Conservation (phyloP, 2,113 vertebrate species). For the Ptilorrhoa leucosticta region DNA sequence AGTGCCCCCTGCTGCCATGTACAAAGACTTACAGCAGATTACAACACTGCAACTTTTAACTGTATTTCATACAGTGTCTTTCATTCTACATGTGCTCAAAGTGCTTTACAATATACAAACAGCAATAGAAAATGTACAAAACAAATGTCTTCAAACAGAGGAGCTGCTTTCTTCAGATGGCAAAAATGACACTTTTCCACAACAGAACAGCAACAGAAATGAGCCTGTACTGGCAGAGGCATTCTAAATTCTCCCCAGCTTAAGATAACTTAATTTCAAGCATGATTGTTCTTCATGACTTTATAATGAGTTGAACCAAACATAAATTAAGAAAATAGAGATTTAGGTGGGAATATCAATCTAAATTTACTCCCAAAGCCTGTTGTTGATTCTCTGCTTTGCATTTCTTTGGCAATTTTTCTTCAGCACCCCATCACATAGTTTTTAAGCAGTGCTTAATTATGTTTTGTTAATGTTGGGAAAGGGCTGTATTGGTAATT, state of each 20-base stretch:
- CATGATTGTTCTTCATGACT: background rate
- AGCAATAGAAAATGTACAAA: conserved; percentile 46
- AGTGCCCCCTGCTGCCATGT: conserved; percentile 37
- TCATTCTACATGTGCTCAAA: conserved; percentile 1
- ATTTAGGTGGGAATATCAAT: background rate
- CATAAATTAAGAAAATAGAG: background rate
- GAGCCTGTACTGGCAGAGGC: background rate
- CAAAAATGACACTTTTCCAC: conserved; percentile 14
- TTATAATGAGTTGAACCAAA: background rate
- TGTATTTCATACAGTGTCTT: background rate
- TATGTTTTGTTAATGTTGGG: background rate
- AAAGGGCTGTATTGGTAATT: background rate
- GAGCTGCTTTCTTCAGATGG: conserved; percentile 21
- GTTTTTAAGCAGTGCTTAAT: background rate
- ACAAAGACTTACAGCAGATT: conserved; percentile 25
- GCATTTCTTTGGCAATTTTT: background rate
- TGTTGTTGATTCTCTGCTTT: background rate
- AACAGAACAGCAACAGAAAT: conserved; percentile 14
- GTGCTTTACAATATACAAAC: conserved; percentile 34
- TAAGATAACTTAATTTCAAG: background rate
- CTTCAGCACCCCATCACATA: background rate
- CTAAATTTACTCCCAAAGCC: background rate
- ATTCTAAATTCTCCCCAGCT: background rate
- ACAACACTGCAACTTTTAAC: background rate
- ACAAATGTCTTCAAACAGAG: conserved; percentile 33